These are phyloP conservation scores for Stercorarius parasiticus DNA, from an alignment of 2,113 vertebrate species.

Conservation along the genomic window DNA sequence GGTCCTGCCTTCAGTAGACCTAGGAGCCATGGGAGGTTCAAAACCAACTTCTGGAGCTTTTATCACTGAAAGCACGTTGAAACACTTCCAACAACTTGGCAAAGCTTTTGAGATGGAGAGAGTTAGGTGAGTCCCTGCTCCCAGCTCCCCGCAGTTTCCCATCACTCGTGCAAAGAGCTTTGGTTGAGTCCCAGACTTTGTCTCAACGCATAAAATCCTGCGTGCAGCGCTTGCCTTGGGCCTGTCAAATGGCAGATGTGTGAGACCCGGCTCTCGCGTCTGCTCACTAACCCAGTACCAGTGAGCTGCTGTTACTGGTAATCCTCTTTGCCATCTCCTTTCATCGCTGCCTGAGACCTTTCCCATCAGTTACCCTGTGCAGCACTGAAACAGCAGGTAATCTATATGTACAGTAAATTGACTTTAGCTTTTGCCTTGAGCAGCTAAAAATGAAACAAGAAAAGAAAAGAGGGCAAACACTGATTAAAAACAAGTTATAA, in stretches of 20 bases:
- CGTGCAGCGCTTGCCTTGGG: not conserved
- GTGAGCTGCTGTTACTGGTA: not conserved
- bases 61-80: not conserved
- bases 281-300: too few relatives aligned
- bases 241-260: accelerated
- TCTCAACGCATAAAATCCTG: not conserved
- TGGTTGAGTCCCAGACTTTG: not conserved
- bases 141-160: not conserved
- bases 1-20: too few relatives aligned
- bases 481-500: constrained; percentile 37
- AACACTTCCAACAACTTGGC: not conserved
- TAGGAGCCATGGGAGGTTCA: not conserved
- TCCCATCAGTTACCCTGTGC: not conserved
- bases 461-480: not conserved
- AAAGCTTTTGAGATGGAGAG: not conserved
- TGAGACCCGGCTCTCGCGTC: not conserved
- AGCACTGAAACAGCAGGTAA: not conserved
- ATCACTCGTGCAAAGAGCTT: not conserved
- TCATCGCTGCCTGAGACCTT: not conserved
- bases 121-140: accelerated
- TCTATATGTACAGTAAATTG: constrained; percentile 17
- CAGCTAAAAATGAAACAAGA: constrained; percentile 11
- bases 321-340: not conserved
- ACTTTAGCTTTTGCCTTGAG: constrained; percentile 20
- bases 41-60: not conserved